phyloP scores from a whole-genome alignment of 37 sponge, comb jelly and placozoan genomes.

The Petrosia ficiformis region DNA sequence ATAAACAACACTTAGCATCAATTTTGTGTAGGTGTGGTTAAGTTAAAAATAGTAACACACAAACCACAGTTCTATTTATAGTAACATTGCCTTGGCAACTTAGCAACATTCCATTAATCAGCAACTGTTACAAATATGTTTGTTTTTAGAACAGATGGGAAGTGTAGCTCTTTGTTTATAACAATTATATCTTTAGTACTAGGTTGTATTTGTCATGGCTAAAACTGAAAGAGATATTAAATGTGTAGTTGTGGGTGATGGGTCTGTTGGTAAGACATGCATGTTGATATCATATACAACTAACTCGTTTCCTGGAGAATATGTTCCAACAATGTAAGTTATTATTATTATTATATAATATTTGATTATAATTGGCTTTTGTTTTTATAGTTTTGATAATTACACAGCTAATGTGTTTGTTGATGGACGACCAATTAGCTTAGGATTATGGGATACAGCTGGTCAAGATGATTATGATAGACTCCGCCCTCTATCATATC shows the following conservation, averaged over 20 bases:
- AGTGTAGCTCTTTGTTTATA: no score
- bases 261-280: slow-evolving; percentile 87
- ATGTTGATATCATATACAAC: slow-evolving; percentile 92
- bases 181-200: no score
- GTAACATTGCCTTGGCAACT: no score
- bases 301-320: slow-evolving; percentile 90
- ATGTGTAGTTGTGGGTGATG: slow-evolving; percentile 90
- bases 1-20: no score
- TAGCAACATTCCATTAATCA: no score
- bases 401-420: slow-evolving; percentile 92
- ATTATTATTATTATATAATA: neutral
- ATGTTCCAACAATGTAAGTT: slow-evolving; percentile 89
- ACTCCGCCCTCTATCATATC: slow-evolving; percentile 87
- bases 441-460: slow-evolving; percentile 94
- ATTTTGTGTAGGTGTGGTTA: no score
- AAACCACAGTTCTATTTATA: no score
- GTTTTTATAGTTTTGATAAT: slow-evolving; percentile 79
- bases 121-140: no score
- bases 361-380: neutral
- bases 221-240: slow-evolving; percentile 83
- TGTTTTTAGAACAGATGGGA: no score
- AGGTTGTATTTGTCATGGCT: no score
- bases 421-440: slow-evolving; percentile 75
- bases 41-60: no score
- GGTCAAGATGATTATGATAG: slow-evolving; percentile 94